phyloP scores from a whole-genome alignment of 2,797 vertebrate genomes.

The Tokudaia tokunoshimensis region DNA sequence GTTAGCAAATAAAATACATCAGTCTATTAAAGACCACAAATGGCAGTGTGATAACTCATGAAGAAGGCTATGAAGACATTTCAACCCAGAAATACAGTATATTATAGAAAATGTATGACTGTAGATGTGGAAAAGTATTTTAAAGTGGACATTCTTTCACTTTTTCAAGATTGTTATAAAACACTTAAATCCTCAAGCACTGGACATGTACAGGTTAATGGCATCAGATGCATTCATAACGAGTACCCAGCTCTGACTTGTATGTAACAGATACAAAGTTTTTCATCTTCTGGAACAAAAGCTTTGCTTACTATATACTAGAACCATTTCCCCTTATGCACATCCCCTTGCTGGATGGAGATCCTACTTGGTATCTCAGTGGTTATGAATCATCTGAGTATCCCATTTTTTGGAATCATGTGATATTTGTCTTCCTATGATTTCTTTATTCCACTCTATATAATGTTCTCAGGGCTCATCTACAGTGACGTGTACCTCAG shows the following conservation, averaged over 20 bases:
- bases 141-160: background rate
- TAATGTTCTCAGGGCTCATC: background rate
- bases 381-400: background rate
- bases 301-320: background rate
- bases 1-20: conserved; percentile 31
- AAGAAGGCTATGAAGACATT: background rate
- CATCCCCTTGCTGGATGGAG: background rate
- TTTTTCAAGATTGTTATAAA: background rate
- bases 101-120: background rate
- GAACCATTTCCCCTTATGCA: background rate
- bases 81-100: conserved; percentile 5
- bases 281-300: conserved; percentile 7
- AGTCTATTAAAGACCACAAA: background rate
- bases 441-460: background rate
- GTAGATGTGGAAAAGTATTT: background rate
- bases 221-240: background rate
- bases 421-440: background rate
- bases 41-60: background rate
- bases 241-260: background rate
- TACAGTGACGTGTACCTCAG: background rate
- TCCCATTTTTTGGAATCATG: background rate
- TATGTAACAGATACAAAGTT: background rate
- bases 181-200: background rate
- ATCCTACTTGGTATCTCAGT: background rate
- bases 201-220: background rate